phyloP scores from a whole-genome alignment of 1,140 invertebrate species.

The Drosophila setifemur region DNA sequence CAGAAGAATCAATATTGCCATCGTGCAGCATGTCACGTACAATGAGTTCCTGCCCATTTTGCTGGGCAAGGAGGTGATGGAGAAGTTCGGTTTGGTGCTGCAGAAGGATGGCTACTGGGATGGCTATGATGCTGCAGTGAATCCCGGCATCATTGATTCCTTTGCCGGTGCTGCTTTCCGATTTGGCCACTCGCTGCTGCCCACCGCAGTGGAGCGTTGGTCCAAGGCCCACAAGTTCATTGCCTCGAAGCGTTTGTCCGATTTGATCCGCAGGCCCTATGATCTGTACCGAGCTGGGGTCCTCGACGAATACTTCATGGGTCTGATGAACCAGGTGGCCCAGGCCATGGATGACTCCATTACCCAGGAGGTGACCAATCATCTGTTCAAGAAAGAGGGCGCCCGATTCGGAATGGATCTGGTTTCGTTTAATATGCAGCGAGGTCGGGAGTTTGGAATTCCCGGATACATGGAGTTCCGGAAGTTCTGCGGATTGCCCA shows the following conservation, averaged over 20 bases:
- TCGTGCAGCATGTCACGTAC: conserved; percentile 96
- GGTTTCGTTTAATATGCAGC: conserved; percentile 97
- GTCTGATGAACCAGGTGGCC: conserved; percentile 96
- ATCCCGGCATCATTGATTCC: conserved; percentile 93
- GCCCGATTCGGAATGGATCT: conserved; percentile 94
- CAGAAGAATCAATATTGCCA: conserved; percentile 93
- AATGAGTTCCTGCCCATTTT: conserved; percentile 97
- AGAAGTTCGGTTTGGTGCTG: conserved; percentile 93
- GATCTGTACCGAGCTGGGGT: conserved; percentile 95
- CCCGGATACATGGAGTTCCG: conserved; percentile 96
- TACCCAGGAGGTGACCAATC: conserved; percentile 95
- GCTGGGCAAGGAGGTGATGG: conserved; percentile 95
- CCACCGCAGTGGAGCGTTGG: conserved; percentile 94
- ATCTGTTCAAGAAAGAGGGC: conserved; percentile 94
- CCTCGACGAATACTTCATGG: conserved; percentile 95
- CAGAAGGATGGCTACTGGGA: conserved; percentile 95
- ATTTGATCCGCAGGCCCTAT: conserved; percentile 93
- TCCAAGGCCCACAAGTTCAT: conserved; percentile 97
- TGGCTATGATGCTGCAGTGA: conserved; percentile 92
- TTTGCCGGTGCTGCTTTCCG: conserved; percentile 95
- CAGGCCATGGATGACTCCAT: conserved; percentile 97
- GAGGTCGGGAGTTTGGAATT: conserved; percentile 95
- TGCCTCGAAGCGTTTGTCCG: conserved; percentile 93
- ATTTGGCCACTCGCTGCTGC: conserved; percentile 94
- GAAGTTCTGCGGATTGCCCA: conserved; percentile 94